A percentile compares a stretch with the other conserved stretches of the same genome.
phyloP scores from a whole-genome alignment of 2,888 invertebrate species.

The Netelia melanura region DNA sequence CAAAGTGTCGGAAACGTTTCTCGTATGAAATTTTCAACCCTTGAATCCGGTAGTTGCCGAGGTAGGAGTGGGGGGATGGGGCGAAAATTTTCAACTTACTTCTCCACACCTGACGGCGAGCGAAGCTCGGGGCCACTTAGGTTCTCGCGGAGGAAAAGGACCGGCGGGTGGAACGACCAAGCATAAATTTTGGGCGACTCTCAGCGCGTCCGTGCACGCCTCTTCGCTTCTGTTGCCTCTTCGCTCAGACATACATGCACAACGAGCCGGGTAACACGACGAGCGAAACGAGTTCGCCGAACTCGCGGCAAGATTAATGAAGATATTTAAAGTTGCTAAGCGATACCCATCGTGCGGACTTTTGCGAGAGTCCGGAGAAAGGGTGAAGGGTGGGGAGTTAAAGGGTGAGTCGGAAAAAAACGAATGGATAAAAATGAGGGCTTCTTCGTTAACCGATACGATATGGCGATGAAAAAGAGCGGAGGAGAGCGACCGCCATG shows the following conservation, averaged over 20 bases:
- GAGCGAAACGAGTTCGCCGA: constrained; percentile 67
- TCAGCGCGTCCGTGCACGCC: constrained; percentile 9
- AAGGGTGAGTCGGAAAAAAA: too few species aligned
- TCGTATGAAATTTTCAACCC: background rate
- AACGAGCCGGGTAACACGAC: constrained; percentile 16
- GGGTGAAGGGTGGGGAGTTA: too few species aligned
- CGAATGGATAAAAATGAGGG: background rate
- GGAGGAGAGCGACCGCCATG: constrained; percentile 10
- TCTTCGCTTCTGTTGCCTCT: constrained; percentile 2
- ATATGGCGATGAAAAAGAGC: constrained; percentile 9
- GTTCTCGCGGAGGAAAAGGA: constrained; percentile 48
- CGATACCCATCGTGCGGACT: constrained; percentile 63
- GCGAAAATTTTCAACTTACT: constrained; percentile 24
- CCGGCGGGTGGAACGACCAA: constrained; percentile 59
- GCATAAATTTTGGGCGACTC: constrained; percentile 53
- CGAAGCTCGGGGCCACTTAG: constrained; percentile 51
- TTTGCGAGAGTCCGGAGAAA: constrained; percentile 29
- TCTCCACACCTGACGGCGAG: constrained; percentile 25
- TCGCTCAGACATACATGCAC: constrained; percentile 20
- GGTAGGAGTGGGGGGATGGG: background rate
- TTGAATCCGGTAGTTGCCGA: background rate
- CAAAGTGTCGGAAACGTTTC: background rate
- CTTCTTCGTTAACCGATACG: constrained; percentile 55
- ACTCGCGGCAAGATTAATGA: constrained; percentile 69
- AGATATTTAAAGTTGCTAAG: constrained; percentile 70